Evolutionary conservation across 2,888 invertebrate species (phyloP).

Genomic region (Lithosia quadra): DNA sequence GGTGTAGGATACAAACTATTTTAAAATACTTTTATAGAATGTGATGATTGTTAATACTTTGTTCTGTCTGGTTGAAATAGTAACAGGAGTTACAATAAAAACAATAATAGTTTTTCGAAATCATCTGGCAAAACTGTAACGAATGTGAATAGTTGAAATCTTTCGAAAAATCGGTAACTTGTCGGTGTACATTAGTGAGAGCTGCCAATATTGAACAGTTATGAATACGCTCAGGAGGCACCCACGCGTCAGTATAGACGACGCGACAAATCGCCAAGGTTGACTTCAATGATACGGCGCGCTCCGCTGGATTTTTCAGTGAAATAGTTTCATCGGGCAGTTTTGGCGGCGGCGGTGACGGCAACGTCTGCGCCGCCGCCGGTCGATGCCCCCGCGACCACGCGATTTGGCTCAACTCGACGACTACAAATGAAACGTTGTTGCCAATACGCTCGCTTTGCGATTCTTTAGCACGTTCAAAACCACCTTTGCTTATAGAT

Average conservation of each 20-base stretch:
- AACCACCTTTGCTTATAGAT: constrained; percentile 41
- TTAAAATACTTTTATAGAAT: not conserved
- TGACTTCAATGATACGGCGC: constrained; percentile 81
- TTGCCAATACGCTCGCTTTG: constrained; percentile 56
- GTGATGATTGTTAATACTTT: not conserved
- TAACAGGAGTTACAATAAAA: constrained; percentile 33
- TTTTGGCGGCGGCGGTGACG: constrained; percentile 77
- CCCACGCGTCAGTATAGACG: constrained; percentile 81
- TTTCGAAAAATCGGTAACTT: constrained; percentile 47
- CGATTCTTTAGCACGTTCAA: constrained; percentile 37
- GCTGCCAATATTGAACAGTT: constrained; percentile 80
- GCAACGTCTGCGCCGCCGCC: constrained; percentile 84
- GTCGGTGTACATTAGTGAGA: constrained; percentile 62
- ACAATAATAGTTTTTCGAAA: constrained; percentile 39
- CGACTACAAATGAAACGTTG: constrained; percentile 72
- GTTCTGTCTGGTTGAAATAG: constrained; percentile 23
- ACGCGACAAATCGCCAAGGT: constrained; percentile 85
- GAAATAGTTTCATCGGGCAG: constrained; percentile 82
- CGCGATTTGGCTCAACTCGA: constrained; percentile 78
- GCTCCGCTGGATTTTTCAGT: constrained; percentile 83
- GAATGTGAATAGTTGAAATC: constrained; percentile 54
- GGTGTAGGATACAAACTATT: not conserved
- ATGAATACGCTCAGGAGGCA: constrained; percentile 76
- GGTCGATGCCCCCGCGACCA: constrained; percentile 82
- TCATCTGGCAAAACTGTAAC: constrained; percentile 49